A percentile compares a stretch with the other conserved stretches of the same genome.
phyloP scores from a whole-genome alignment of 2,797 vertebrate species.

The Buphagus erythrorhynchus region DNA sequence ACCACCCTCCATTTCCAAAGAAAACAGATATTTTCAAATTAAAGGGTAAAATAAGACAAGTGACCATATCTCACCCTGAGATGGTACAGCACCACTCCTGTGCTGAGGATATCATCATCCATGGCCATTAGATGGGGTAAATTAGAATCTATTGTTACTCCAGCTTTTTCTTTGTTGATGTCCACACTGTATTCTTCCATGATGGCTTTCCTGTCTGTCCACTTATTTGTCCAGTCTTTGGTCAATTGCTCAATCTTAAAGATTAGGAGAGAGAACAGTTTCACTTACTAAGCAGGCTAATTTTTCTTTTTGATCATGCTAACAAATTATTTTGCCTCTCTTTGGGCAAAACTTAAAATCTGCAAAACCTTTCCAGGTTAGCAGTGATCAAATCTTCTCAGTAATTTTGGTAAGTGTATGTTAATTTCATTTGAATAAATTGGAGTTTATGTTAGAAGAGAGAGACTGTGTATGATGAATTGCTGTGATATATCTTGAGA shows the following conservation, averaged over 20 bases:
- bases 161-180: slow-evolving; percentile 88
- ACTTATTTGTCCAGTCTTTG: slow-evolving; percentile 92
- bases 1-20: background rate
- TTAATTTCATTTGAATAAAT: background rate
- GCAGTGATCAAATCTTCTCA: background rate
- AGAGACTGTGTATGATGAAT: background rate
- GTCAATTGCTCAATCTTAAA: slow-evolving; percentile 91
- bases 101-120: slow-evolving; percentile 93
- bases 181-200: slow-evolving; percentile 92
- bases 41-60: background rate
- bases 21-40: background rate
- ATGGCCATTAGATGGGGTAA: slow-evolving; percentile 91
- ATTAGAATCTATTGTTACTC: slow-evolving; percentile 89
- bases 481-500: background rate
- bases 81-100: slow-evolving; percentile 92
- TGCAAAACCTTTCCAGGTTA: background rate
- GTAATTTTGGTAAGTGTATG: background rate
- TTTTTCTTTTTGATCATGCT: background rate
- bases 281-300: background rate
- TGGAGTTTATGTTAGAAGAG: background rate
- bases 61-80: slow-evolving; percentile 84
- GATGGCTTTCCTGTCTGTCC: slow-evolving; percentile 88
- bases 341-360: background rate
- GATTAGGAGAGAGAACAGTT: background rate
- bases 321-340: background rate